Conservation (phyloP, 2,797 vertebrate species). For the Allobates femoralis region DNA sequence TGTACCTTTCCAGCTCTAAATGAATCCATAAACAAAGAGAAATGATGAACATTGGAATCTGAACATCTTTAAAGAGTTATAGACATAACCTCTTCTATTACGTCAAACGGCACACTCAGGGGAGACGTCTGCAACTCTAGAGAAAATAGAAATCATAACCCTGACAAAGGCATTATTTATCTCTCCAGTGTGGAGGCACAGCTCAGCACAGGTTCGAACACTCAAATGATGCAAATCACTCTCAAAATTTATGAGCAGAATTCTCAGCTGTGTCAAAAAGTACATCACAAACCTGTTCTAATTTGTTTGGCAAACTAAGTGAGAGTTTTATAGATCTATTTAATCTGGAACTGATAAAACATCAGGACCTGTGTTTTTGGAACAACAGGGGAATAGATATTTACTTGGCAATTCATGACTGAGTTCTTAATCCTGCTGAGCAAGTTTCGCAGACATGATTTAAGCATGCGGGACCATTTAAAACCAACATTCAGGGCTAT, state of each 20-base stretch:
- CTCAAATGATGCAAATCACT: conserved; percentile 12
- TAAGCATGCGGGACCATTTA: conserved; percentile 11
- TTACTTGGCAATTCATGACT: conserved; percentile 44
- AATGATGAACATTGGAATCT: not conserved
- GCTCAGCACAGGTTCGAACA: conserved; percentile 14
- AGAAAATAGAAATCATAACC: conserved; percentile 10
- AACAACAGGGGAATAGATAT: conserved; percentile 49
- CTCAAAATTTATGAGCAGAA: conserved; percentile 33
- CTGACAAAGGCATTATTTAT: conserved; percentile 38
- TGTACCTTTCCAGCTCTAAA: not conserved
- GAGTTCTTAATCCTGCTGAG: conserved; percentile 34
- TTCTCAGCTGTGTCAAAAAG: conserved; percentile 51
- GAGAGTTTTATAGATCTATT: conserved; percentile 49
- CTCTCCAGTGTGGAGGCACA: conserved; percentile 8
- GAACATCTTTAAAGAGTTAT: conserved; percentile 25
- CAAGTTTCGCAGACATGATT: conserved; percentile 3
- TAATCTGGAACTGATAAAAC: conserved; percentile 59
- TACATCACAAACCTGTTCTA: conserved; percentile 48
- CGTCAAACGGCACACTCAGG: conserved; percentile 16
- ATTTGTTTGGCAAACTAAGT: conserved; percentile 39
- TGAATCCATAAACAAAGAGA: not conserved
- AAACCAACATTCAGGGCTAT: conserved; percentile 4
- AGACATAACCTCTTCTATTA: not conserved
- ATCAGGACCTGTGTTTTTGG: conserved; percentile 47
- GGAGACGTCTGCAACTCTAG: not conserved